Evolutionary conservation across 1,140 invertebrate genomes (phyloP), one percentile per base, ranked within the genome.

Genomic region (Nasonia longicornis): DNA sequence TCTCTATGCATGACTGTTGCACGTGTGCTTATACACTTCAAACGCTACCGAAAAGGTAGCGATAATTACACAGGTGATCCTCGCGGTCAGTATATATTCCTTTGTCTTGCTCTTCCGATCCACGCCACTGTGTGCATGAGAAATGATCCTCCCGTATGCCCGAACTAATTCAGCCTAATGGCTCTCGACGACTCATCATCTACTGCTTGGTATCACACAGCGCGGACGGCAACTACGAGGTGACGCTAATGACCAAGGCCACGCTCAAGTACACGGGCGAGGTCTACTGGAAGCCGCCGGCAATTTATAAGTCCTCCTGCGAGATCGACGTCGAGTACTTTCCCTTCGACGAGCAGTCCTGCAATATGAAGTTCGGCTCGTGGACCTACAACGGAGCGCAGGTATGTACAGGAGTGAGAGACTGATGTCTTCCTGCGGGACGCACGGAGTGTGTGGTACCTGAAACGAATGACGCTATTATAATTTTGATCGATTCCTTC

Each of bases 251-350:
- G 97, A 99, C 97, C 3, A 99, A 99, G 91, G 98, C 97, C 1
- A 98, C 96, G 4, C 90, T 98, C 0, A 95, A 96, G 84, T 96
- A 95, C 85, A 97, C 95, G 0, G 97, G 98, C 0, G 96, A 97
- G 89, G 96, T 98, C 16, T 94, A 95, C 71, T 99, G 98, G 98
- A 98, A 98, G 89, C 98, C 98, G 0, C 98, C 98, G 1, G 98
- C 98, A 0, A 99, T 99, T 90, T 99, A 99, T 91, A 99, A 99
- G 90, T 98, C 97, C 35, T 99, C 97, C 0, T 99, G 98, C 87
- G 95, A 97, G 89, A 98, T 98, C 83, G 96, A 97, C 87, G 95
- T 99, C 0, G 96, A 99, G 89, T 99, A 97, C 91, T 99, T 98
- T 88, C 97, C 97, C 0, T 98, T 98, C 87, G 97, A 98, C 88